Base-by-base conservation (phyloP, 2,113 vertebrate species). In the Neodon shergylaensis region DNA sequence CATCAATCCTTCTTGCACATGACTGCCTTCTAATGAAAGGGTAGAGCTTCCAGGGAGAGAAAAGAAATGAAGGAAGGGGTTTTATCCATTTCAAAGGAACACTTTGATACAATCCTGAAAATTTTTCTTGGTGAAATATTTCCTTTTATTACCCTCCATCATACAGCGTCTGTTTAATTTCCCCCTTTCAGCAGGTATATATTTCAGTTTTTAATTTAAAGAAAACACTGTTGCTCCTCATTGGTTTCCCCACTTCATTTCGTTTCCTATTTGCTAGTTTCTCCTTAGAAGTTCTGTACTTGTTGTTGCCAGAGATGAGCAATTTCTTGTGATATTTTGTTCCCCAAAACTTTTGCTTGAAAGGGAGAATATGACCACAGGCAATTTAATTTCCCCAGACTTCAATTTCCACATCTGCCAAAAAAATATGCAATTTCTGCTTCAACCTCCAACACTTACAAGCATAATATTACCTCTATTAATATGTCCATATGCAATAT, bases 171-270 rank as follows among this genome's bases (percentile, higher is more conserved):
- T 93, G 92, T 96, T 96, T 97, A 95, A 97, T 97, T 95, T 95
- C 92, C 88, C 85, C 81, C 0, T 94, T 97, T 92, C 91, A 73
- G 94, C 94, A 95, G 68, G 94, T 95, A 95, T 95, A 94, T 95
- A 97, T 97, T 97, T 98, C 96, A 96, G 92, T 95, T 97, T 98
- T 98, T 97, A 97, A 97, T 97, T 96, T 79, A 39, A 97, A 90
- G 86, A 95, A 92, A 95, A 88, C 84, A 72, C 31, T 19, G 26
- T 54, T 92, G 63, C 19, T 93, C 42, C 94, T 97, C 93, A 58
- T 79, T 94, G 94, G 77, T 74, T 95, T 95, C 88, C 82, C 85
- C 63, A 79, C 82, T 65, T 94, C 95, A 93, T 94, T 97, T 95
- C 93, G 92, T 95, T 96, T 97, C 88, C 88, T 94, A 89, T 95